Evolutionary conservation across 1,140 invertebrate species (phyloP).

Genomic region (Archivesica marissinica): DNA sequence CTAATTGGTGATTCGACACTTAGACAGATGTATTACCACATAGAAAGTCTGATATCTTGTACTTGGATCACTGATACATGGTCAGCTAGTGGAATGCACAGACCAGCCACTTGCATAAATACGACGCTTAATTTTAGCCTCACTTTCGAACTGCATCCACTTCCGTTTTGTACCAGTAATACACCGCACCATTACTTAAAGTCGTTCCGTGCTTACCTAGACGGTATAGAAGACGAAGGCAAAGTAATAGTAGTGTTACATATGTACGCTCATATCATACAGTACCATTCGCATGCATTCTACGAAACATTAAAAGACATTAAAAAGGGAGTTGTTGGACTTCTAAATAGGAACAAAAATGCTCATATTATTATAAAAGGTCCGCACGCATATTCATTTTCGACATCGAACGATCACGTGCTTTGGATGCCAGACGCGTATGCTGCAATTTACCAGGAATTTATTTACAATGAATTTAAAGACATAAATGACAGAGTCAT

Average conservation of each 20-base stretch:
- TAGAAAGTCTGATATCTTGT: constrained; percentile 19
- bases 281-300: constrained; percentile 41
- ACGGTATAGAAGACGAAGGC: background rate
- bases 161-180: constrained; percentile 48
- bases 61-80: constrained; percentile 43
- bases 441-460: constrained; percentile 11
- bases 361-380: constrained; percentile 41
- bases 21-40: constrained; percentile 29
- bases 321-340: background rate
- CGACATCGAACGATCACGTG: constrained; percentile 34
- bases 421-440: constrained; percentile 49
- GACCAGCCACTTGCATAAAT: constrained; percentile 12
- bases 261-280: constrained; percentile 35
- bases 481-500: constrained; percentile 37
- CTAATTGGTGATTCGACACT: constrained; percentile 52
- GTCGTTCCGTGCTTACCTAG: constrained; percentile 11
- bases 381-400: constrained; percentile 46
- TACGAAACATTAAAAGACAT: constrained; percentile 33
- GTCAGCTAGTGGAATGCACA: constrained; percentile 28
- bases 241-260: constrained; percentile 18
- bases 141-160: constrained; percentile 28
- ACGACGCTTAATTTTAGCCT: background rate
- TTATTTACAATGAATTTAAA: constrained; percentile 28
- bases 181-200: constrained; percentile 36
- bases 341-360: constrained; percentile 10